These are phyloP conservation scores for Polypedilum pembai DNA, from an alignment of 1,140 invertebrate genomes.

Conservation along the genomic window DNA sequence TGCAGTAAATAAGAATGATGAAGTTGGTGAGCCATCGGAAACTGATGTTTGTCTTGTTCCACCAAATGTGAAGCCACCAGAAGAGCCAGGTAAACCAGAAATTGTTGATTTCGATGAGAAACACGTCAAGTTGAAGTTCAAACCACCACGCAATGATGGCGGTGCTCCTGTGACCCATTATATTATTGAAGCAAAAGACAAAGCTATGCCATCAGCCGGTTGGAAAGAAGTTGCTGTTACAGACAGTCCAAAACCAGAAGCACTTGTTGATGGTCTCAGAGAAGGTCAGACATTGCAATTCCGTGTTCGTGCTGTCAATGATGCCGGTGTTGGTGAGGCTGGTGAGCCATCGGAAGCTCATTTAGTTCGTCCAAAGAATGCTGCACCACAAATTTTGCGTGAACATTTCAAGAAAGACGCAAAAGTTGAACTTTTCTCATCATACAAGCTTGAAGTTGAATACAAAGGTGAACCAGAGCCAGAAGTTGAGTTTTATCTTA, in stretches of 20 bases:
- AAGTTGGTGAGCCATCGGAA: conserved; percentile 82
- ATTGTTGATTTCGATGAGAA: conserved; percentile 91
- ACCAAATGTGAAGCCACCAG: conserved; percentile 55
- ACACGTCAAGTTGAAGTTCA: conserved; percentile 88
- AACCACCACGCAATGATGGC: conserved; percentile 77
- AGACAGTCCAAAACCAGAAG: conserved; percentile 69
- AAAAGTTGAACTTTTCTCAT: conserved; percentile 83
- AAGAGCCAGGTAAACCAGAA: conserved; percentile 80
- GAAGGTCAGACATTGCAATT: conserved; percentile 93
- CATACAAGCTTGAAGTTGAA: conserved; percentile 91
- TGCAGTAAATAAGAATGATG: conserved; percentile 96
- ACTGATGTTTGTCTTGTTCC: conserved; percentile 64
- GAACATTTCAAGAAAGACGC: conserved; percentile 83
- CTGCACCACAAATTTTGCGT: conserved; percentile 86
- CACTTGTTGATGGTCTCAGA: conserved; percentile 73
- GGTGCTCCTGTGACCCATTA: conserved; percentile 94
- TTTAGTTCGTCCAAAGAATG: conserved; percentile 79
- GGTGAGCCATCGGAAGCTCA: conserved; percentile 83
- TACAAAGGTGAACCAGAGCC: conserved; percentile 93
- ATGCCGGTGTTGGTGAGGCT: conserved; percentile 84
- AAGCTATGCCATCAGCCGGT: conserved; percentile 59
- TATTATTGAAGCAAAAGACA: conserved; percentile 94
- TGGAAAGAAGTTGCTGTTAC: conserved; percentile 87
- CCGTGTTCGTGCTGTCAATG: conserved; percentile 85
- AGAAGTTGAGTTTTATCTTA: conserved; percentile 67